Conservation (phyloP, 2,888 invertebrate species). For the Leucophenga maculata region DNA sequence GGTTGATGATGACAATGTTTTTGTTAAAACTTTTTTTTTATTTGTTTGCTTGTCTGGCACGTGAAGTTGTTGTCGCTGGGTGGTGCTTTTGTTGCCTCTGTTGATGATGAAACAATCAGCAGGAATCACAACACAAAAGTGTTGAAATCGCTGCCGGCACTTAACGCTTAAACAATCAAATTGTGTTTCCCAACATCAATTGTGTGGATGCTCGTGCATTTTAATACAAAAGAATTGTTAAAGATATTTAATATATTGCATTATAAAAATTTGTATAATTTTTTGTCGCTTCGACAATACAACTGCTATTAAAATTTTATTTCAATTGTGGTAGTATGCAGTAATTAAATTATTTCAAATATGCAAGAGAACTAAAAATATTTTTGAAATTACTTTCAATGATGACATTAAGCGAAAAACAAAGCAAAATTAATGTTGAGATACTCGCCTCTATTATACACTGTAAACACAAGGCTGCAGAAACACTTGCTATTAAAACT, state of each 20-base stretch:
- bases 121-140: conserved; percentile 30
- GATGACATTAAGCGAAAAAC: too few species aligned
- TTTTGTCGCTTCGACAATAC: too few species aligned
- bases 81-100: conserved; percentile 1
- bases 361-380: too few species aligned
- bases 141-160: conserved; percentile 40
- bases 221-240: neutral
- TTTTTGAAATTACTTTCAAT: too few species aligned
- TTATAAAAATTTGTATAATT: neutral
- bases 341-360: too few species aligned
- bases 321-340: too few species aligned
- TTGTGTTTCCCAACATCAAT: conserved; percentile 33
- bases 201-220: neutral
- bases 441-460: too few species aligned
- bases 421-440: too few species aligned
- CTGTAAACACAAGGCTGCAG: too few species aligned
- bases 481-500: too few species aligned
- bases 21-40: conserved; percentile 24
- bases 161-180: conserved; percentile 53
- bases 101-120: conserved; percentile 23
- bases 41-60: conserved; percentile 28
- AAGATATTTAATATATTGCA: neutral
- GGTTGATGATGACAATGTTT: conserved; percentile 36
- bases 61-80: conserved; percentile 2
- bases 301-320: too few species aligned